Conservation (phyloP, 2,888 invertebrate genomes). For the Lysandra coridon region DNA sequence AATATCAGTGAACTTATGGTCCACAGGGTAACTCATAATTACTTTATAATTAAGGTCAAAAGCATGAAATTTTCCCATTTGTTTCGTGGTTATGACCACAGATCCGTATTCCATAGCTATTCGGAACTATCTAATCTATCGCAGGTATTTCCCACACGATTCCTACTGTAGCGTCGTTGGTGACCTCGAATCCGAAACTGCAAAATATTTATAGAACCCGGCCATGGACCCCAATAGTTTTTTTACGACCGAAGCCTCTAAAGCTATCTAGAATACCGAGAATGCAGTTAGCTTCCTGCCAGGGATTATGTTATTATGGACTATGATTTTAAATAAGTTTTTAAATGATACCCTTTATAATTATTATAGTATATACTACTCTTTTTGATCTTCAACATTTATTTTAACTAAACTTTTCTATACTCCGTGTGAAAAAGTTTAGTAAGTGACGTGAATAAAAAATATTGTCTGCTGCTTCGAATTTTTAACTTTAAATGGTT, state of each 20-base stretch:
- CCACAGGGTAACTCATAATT: too few species aligned
- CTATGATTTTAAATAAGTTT: neutral
- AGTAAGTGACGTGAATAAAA: too few species aligned
- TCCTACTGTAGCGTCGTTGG: neutral
- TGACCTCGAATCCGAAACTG: neutral
- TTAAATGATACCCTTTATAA: too few species aligned
- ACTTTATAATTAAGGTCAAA: neutral
- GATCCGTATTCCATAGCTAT: neutral
- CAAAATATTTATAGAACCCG: constrained; percentile 14
- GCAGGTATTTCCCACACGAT: neutral
- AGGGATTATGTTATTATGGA: neutral
- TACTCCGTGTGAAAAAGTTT: too few species aligned
- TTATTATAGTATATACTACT: too few species aligned
- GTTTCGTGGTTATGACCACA: neutral
- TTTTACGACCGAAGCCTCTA: neutral
- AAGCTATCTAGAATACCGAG: constrained; percentile 3
- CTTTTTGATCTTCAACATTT: too few species aligned
- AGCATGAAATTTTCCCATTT: neutral
- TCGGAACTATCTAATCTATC: neutral
- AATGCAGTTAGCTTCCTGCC: constrained; percentile 8
- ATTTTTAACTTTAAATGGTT: neutral
- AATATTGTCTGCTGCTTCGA: neutral
- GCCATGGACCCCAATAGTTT: constrained; percentile 15
- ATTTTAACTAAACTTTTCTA: too few species aligned
- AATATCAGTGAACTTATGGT: too few species aligned